Base-by-base conservation (phyloP, 2,888 invertebrate genomes). In the Megamerina dolium region DNA sequence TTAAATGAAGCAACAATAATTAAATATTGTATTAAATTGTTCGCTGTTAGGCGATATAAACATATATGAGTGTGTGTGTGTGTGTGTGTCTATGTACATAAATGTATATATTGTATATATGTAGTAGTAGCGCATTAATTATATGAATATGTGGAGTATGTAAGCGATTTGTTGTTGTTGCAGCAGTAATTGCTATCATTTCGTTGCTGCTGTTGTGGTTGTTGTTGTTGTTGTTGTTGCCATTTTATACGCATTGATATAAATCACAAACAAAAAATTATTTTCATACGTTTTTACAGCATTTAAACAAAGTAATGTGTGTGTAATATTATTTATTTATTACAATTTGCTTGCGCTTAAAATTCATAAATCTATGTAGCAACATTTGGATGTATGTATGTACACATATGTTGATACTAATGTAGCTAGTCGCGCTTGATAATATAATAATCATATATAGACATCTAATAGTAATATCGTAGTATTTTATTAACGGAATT, bases 291-390 rank as follows among this genome's bases (percentile, higher is more conserved):
- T 61, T 61, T 63, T 64, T 64, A 62, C 59, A 63, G 64, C 57
- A 57, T 61, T 64, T 63, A 62, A 63, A 60, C 62, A 62, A 61
- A 57, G 56, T n/a, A n/a, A n/a, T n/a, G n/a, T n/a, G n/a, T n/a
- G n/a, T 58, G 54, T 64, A 59, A 63, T 61, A n/a, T 63, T 57
- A 56, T 53, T 50, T 43, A 43, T 43, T 43, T 43, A 43, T 37
- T n/a, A n/a, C n/a, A n/a, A n/a, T n/a, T n/a, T n/a, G n/a, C n/a
- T n/a, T n/a, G n/a, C n/a, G n/a, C n/a, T n/a, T n/a, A n/a, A n/a
- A n/a, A n/a, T n/a, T n/a, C n/a, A 26, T 6, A 26, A 16, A 26
- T 26, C 2, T 3, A 13, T 13, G 17, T 18, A 30, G 16, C 30
- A 12, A 12, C 13, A 39, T 32, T 16, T 30, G 12, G 13, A 30